Evolutionary conservation across 23 tunicate genomes (phyloP).

Genomic region (Ciona savignyi): DNA sequence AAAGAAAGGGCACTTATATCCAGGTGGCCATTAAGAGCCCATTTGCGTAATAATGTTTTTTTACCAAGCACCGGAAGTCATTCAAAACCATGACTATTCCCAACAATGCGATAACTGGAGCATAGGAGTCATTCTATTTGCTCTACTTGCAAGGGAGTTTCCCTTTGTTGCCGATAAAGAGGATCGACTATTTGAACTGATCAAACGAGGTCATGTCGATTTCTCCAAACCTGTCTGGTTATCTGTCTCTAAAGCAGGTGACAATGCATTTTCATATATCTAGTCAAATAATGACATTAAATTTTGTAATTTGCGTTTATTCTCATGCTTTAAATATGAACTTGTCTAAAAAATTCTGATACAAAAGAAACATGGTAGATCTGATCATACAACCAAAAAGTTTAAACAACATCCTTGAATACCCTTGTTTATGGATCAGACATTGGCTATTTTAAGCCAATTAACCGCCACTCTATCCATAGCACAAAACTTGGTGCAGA

Average conservation of each 20-base stretch:
- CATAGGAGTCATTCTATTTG: constrained; percentile 77
- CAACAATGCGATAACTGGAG: constrained; percentile 97
- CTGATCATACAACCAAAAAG: too few relatives aligned
- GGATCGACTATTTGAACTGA: constrained; percentile 74
- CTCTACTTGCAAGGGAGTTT: constrained; percentile 69
- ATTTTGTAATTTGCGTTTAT: too few relatives aligned
- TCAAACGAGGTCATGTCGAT: constrained; percentile 66
- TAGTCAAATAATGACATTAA: too few relatives aligned
- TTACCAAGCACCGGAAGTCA: constrained; percentile 83
- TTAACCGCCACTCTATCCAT: neutral
- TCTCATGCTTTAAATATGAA: too few relatives aligned
- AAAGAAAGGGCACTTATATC: too few relatives aligned
- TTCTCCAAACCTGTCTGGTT: constrained; percentile 57
- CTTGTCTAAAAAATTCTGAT: too few relatives aligned
- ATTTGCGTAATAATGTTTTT: neutral
- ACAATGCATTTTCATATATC: too few relatives aligned
- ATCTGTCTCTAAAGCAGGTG: constrained; percentile 60
- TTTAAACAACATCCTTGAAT: too few relatives aligned
- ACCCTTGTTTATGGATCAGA: too few relatives aligned
- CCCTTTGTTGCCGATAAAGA: constrained; percentile 94
- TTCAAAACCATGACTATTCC: constrained; percentile 90
- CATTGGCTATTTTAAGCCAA: neutral
- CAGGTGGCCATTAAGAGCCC: too few relatives aligned
- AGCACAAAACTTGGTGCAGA: constrained; percentile 55
- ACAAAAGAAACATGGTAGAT: too few relatives aligned